Percentiles rank a stretch among this genome's conserved stretches.
These are phyloP conservation scores for Lichenostomus cassidix DNA, from an alignment of 2,113 vertebrate species.

Conservation along the genomic window DNA sequence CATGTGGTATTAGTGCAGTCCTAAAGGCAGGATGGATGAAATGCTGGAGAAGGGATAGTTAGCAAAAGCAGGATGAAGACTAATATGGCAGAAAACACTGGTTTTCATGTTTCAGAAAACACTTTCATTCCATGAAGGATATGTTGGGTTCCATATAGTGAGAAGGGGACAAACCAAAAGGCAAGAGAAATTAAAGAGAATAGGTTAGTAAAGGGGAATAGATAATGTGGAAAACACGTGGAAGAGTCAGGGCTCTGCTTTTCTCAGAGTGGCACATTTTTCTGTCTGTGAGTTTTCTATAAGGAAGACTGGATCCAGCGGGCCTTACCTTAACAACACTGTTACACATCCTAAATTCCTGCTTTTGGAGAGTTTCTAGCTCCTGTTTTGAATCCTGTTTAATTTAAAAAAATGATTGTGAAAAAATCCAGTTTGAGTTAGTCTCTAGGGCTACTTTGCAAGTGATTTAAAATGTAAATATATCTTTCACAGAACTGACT, in stretches of 20 bases:
- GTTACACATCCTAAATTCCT: background rate
- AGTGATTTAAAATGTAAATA: background rate
- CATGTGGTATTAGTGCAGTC: background rate
- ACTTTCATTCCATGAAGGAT: background rate
- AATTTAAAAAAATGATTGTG: background rate
- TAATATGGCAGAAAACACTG: background rate
- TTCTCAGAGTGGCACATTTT: background rate
- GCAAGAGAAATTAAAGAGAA: background rate
- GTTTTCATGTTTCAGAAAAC: too few relatives aligned
- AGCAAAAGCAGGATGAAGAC: background rate
- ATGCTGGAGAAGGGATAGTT: background rate
- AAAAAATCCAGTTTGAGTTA: background rate
- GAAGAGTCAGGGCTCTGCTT: background rate
- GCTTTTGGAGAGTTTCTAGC: background rate
- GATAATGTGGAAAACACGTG: background rate
- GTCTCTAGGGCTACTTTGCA: background rate
- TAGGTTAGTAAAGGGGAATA: background rate
- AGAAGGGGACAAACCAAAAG: background rate
- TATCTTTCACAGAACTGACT: background rate
- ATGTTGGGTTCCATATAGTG: background rate
- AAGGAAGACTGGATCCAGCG: background rate
- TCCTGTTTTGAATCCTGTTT: background rate
- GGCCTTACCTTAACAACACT: background rate
- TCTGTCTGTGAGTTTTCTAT: background rate
- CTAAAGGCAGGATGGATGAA: background rate